Evolutionary conservation across 2,113 vertebrate genomes (phyloP), one percentile per base, ranked within the genome.

Genomic region (Alethe diademata): DNA sequence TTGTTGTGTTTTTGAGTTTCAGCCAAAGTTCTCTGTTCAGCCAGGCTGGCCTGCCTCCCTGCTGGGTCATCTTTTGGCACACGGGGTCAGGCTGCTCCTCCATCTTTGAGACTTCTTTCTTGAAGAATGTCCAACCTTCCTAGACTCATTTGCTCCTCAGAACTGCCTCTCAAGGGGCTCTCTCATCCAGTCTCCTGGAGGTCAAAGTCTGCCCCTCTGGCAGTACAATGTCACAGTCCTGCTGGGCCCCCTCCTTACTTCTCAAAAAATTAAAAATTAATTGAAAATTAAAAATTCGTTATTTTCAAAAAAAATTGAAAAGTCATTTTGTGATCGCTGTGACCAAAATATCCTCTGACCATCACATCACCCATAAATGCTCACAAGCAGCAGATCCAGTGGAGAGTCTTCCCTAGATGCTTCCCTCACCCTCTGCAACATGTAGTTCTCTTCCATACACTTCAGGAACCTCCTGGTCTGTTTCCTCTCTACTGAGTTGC

Each of bases 191-290:
- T 29, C 4, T 57, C 19, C 28, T 51, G 58, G 8, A 51, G 28
- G 11, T 31, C 33, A 24, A 80, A 51, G 5, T 29, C 19, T 71
- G 33, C 14, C 9, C 6, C 8, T 78, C 36, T 43, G 31, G 28
- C 56, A 56, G 26, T 48, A 11, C 29, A 23, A 19, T 8, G 33
- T 9, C 8, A 4, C 4, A n/a, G 4, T 65, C 71, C 45, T 66
- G 7, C 9, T 61, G 11, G 3, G 2, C 5, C 5, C 6, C 1
- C 3, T 31, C 24, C 66, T 53, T 40, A 14, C 8, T 47, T 53
- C 28, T 51, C 19, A 42, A 71, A 58, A 70, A 57, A 9, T 6
- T 43, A 24, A 51, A 58, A 65, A 65, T 36, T 78, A 8, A 51
- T 51, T 15, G 25, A 58, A 62, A 51, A 11, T 6, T 57, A 24